These are phyloP conservation scores for Alcedo atthis DNA, from an alignment of 2,797 vertebrate species.

Conservation along the genomic window DNA sequence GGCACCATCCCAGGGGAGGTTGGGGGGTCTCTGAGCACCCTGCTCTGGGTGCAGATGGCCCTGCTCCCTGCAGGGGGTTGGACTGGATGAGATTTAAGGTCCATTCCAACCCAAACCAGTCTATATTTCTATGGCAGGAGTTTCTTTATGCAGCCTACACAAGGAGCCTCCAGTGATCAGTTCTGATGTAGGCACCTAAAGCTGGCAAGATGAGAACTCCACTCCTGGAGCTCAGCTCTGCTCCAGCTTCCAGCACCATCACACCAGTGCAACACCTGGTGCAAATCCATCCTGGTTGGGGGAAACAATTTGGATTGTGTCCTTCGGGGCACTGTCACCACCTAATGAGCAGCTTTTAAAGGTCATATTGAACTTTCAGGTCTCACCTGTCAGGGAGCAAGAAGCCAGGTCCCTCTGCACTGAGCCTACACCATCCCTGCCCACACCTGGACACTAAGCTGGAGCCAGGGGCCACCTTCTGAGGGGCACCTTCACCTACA, in stretches of 20 bases:
- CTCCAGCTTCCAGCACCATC: fast-evolving
- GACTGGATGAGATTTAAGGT: not conserved
- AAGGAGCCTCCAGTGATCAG: not conserved
- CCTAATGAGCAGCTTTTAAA: not conserved
- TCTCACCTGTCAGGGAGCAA: fast-evolving
- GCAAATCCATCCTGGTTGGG: not conserved
- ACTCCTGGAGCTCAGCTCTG: not conserved
- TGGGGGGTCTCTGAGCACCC: not conserved
- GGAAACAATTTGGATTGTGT: not conserved
- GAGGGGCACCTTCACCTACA: not conserved
- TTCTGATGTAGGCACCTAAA: fast-evolving
- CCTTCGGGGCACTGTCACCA: not conserved
- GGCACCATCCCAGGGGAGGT: not conserved
- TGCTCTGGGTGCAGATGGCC: not conserved
- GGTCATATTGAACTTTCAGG: not conserved
- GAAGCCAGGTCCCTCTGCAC: not conserved
- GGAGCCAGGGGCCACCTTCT: not conserved
- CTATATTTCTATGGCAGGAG: not conserved
- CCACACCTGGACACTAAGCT: fast-evolving
- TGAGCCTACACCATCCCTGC: not conserved
- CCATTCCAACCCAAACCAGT: not conserved
- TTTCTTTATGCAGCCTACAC: not conserved
- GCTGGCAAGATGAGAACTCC: not conserved
- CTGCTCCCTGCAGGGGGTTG: not conserved
- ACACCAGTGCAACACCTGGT: fast-evolving